Conservation (phyloP, 2,113 vertebrate species). For the Petromus typicus region DNA sequence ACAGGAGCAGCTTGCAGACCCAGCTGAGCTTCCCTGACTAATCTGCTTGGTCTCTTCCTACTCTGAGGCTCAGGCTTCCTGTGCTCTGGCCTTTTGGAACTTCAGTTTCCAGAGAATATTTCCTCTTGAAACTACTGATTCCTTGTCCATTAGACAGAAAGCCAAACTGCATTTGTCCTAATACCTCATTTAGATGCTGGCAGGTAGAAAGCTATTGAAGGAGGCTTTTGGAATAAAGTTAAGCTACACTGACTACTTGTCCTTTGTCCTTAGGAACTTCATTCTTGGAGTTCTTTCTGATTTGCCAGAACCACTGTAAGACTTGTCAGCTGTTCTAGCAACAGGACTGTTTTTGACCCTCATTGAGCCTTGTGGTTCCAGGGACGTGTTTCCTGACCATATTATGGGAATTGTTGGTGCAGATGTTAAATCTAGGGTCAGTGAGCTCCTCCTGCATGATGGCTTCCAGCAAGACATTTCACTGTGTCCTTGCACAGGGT, state of each 20-base stretch:
- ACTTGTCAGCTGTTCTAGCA: not conserved
- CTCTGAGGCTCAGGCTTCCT: not conserved
- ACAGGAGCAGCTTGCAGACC: not conserved
- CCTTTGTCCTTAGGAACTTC: not conserved
- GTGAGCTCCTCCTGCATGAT: not conserved
- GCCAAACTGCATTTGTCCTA: not conserved
- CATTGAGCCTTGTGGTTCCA: not conserved
- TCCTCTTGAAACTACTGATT: not conserved
- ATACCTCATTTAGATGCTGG: not conserved
- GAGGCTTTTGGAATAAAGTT: slow-evolving; percentile 8
- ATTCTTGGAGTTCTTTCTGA: slow-evolving; percentile 7
- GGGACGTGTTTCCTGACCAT: not conserved
- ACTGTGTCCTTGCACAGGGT: not conserved
- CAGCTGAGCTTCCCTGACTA: not conserved
- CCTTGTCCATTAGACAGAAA: not conserved
- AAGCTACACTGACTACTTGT: not conserved
- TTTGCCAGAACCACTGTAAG: not conserved
- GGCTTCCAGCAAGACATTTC: not conserved
- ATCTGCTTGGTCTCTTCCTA: not conserved
- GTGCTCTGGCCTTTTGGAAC: not conserved
- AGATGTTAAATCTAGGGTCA: not conserved
- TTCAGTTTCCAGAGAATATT: not conserved
- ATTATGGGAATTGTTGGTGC: not conserved
- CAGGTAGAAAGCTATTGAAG: not conserved
- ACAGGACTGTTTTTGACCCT: not conserved